These are phyloP conservation scores for Metopia argyrocephala DNA, from an alignment of 2,888 invertebrate genomes.

Conservation along the genomic window DNA sequence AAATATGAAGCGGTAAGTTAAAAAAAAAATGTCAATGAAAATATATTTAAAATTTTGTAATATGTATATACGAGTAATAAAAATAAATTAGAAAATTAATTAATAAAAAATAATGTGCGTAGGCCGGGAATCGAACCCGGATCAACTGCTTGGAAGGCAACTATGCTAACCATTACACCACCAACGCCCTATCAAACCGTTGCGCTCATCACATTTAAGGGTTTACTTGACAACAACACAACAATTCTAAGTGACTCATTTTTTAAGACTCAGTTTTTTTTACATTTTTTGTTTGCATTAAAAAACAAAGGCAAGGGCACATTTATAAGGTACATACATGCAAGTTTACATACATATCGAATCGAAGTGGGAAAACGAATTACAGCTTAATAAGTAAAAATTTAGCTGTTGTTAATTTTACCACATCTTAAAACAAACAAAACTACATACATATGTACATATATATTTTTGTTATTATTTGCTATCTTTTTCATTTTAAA, in stretches of 20 bases:
- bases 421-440: no score
- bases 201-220: neutral
- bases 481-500: no score
- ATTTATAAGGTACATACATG: no score
- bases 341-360: no score
- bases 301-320: no score
- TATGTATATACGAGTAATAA: neutral
- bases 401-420: no score
- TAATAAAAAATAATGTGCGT: slow-evolving; percentile 70
- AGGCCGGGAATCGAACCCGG: slow-evolving; percentile 78
- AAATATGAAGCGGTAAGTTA: slow-evolving; percentile 79
- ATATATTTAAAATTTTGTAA: slow-evolving; percentile 7
- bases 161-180: slow-evolving; percentile 78
- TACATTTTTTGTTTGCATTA: no score
- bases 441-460: no score
- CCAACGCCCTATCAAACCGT: slow-evolving; percentile 70
- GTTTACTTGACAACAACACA: neutral
- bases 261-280: neutral
- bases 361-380: no score
- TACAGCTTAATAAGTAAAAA: no score
- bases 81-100: neutral
- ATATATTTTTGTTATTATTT: no score
- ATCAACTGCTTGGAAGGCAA: slow-evolving; percentile 78
- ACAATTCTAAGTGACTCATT: slow-evolving; percentile 2
- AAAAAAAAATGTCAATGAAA: slow-evolving; percentile 11